Percentiles rank a stretch among this genome's conserved stretches.
Evolutionary conservation across 2,888 invertebrate genomes (phyloP).

Genomic region (Andrena dorsata): DNA sequence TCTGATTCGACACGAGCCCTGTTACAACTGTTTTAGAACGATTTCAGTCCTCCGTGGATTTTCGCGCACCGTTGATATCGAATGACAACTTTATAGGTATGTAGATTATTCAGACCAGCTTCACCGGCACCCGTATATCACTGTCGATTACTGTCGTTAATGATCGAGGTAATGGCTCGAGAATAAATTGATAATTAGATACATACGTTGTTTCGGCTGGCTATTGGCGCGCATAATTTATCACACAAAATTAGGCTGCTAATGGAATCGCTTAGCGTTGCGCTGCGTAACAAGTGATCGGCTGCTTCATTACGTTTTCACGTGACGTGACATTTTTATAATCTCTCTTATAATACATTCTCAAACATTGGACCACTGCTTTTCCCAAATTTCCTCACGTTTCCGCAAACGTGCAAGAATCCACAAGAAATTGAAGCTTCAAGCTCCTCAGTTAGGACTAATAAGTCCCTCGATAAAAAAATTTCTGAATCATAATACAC

Average conservation of each 20-base stretch:
- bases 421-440: too few relatives aligned
- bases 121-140: slow-evolving; percentile 9
- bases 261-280: slow-evolving; percentile 51
- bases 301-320: not conserved
- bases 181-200: slow-evolving; percentile 62
- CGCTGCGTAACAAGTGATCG: slow-evolving; percentile 1
- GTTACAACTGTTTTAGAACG: too few relatives aligned
- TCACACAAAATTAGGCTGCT: slow-evolving; percentile 53
- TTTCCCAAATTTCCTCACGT: not conserved
- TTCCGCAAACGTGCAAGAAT: too few relatives aligned
- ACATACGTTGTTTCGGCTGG: slow-evolving; percentile 34
- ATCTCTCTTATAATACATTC: not conserved
- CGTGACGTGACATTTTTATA: not conserved
- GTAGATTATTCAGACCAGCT: slow-evolving; percentile 10
- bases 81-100: slow-evolving; percentile 7
- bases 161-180: slow-evolving; percentile 54
- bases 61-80: too few relatives aligned
- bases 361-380: not conserved
- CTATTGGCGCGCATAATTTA: slow-evolving; percentile 53
- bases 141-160: slow-evolving; percentile 45
- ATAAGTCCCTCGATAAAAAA: too few relatives aligned
- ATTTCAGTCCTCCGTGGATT: too few relatives aligned
- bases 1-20: too few relatives aligned
- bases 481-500: not conserved
- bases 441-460: too few relatives aligned